These are phyloP conservation scores for Burhinus bistriatus DNA, from an alignment of 2,113 vertebrate genomes.

Conservation along the genomic window DNA sequence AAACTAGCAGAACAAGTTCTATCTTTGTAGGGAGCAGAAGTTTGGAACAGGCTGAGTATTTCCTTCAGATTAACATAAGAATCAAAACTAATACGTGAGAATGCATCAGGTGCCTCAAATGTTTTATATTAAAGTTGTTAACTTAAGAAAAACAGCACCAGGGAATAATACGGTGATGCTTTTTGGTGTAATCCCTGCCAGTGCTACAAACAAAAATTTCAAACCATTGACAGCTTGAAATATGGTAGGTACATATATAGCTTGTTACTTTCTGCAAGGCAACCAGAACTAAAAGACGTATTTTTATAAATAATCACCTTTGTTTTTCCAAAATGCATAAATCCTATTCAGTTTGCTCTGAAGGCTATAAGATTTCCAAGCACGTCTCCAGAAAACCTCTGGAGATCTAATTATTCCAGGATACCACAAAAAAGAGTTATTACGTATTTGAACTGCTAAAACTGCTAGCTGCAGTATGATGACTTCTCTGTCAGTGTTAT, in stretches of 20 bases:
- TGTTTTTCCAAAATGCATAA: slow-evolving; percentile 6
- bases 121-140: background rate
- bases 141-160: background rate
- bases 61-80: background rate
- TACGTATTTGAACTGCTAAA: slow-evolving; percentile 38
- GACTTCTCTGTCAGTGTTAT: background rate
- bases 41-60: background rate
- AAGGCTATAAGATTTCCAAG: background rate
- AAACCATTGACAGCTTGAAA: background rate
- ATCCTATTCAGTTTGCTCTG: background rate
- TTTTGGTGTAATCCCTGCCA: background rate
- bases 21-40: background rate
- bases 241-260: background rate
- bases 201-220: background rate
- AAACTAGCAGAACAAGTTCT: background rate
- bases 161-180: background rate
- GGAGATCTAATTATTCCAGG: slow-evolving; percentile 47
- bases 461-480: background rate
- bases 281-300: background rate
- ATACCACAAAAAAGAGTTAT: background rate
- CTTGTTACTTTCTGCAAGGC: background rate
- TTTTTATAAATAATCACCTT: slow-evolving; percentile 15
- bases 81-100: background rate
- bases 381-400: background rate
- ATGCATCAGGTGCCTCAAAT: background rate